Evolutionary conservation across 2,797 vertebrate genomes (phyloP), one percentile per base, ranked within the genome.

Genomic region (Mareca penelope): DNA sequence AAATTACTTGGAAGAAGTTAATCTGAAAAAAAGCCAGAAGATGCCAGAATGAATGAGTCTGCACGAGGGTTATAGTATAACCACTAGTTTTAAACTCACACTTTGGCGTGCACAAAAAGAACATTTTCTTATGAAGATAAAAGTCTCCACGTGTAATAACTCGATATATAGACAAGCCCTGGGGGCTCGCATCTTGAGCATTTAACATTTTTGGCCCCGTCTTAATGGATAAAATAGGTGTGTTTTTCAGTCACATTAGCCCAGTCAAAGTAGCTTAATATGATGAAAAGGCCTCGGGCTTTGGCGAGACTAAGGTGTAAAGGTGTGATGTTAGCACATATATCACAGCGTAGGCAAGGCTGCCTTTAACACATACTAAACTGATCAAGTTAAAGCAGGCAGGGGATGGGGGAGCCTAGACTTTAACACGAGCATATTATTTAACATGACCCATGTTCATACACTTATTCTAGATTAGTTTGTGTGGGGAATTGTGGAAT

Each of bases 111-210:
- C 92, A 88, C 87, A 88, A 81, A 96, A 95, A 95, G 95, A 96
- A 94, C 67, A 84, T 81, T 88, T 95, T 95, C 82, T 93, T 90
- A 73, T 2, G 39, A 91, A 96, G 95, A 96, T 96, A 96, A 96
- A 96, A 96, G 96, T 93, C 73, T 96, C 80, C 95, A 93, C 95
- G 52, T 96, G 96, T 96, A 95, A 93, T 95, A 95, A 96, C 94
- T 96, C 72, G 88, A 95, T 95, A 96, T 64, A 94, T 85, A 96
- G 94, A 93, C 94, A 89, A 87, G 86, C 96, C 95, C 93, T 87
- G 29, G 84, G 90, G 94, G 92, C 76, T 92, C 71, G 90, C 94
- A 95, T 95, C 94, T 87, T 89, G 79, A 94, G 86, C 92, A 87
- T 79, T 96, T 95, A 94, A 82, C 94, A 95, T 95, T 96, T 95